A percentile compares a stretch with the other conserved stretches of the same genome.
phyloP scores from a whole-genome alignment of 2,797 vertebrate genomes.

The Channa striata region DNA sequence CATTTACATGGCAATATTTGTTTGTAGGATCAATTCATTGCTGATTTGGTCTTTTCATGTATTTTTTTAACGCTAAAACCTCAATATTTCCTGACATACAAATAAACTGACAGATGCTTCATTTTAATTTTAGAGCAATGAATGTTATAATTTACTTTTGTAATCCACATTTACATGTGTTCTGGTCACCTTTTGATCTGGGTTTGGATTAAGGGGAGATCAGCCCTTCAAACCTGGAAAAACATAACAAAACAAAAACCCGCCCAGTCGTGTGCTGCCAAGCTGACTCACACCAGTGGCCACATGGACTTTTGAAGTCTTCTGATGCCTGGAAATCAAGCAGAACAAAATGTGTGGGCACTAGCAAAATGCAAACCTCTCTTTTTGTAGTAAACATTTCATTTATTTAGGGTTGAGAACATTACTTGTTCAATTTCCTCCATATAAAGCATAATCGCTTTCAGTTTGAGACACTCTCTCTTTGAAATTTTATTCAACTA shows the following conservation, averaged over 20 bases:
- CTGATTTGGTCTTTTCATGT: neutral
- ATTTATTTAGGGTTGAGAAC: neutral
- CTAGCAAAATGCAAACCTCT: neutral
- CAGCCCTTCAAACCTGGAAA: conserved; percentile 31
- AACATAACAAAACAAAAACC: conserved; percentile 1
- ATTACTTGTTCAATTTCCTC: no score
- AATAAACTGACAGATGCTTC: neutral
- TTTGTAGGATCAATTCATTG: neutral
- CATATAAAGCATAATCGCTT: conserved; percentile 5
- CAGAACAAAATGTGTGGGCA: conserved; percentile 18
- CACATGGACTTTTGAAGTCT: conserved; percentile 65
- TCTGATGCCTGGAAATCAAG: conserved; percentile 45
- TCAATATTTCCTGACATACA: neutral
- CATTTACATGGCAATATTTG: neutral
- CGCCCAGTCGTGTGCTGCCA: conserved; percentile 51
- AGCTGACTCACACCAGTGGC: conserved; percentile 28
- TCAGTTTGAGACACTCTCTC: neutral
- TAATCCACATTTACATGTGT: neutral
- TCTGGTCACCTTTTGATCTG: neutral
- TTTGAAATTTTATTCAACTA: neutral
- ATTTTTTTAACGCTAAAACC: neutral
- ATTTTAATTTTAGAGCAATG: no score
- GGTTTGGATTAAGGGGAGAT: conserved; percentile 2
- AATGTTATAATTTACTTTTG: neutral
- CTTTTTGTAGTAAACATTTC: conserved; percentile 2